Evolutionary conservation across 2,888 invertebrate genomes (phyloP).

Genomic region (Dasysyrphus albostriatus): DNA sequence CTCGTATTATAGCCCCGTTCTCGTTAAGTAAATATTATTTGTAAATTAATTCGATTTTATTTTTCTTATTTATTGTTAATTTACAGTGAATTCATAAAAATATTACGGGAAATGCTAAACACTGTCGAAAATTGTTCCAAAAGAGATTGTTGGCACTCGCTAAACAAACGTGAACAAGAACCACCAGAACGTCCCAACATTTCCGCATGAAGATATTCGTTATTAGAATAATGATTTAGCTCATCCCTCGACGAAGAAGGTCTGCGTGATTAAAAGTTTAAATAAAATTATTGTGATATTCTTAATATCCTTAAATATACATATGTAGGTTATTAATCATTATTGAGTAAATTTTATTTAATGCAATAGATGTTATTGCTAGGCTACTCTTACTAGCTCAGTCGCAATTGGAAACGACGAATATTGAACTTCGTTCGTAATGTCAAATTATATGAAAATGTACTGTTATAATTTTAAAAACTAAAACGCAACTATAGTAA

Average conservation of each 20-base stretch:
- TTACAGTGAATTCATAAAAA: not conserved
- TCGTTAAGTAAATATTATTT: too few relatives aligned
- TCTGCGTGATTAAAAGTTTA: slow-evolving; percentile 82
- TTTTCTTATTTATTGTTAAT: not conserved
- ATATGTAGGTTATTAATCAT: too few relatives aligned
- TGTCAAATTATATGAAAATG: too few relatives aligned
- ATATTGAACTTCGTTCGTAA: too few relatives aligned
- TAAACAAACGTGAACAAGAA: slow-evolving; percentile 80
- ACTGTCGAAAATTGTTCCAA: slow-evolving; percentile 80
- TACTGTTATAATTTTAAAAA: too few relatives aligned
- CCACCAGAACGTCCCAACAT: slow-evolving; percentile 85
- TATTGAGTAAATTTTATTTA: too few relatives aligned
- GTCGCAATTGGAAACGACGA: too few relatives aligned
- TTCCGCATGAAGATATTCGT: slow-evolving; percentile 90
- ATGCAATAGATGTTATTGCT: not conserved
- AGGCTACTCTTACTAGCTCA: too few relatives aligned
- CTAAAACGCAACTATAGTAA: too few relatives aligned
- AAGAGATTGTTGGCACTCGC: slow-evolving; percentile 80
- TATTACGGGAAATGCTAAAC: slow-evolving; percentile 19
- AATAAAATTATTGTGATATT: not conserved
- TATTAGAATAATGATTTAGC: slow-evolving; percentile 87
- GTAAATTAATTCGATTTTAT: not conserved
- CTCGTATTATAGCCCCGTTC: too few relatives aligned
- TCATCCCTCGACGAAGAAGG: slow-evolving; percentile 89
- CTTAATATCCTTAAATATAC: too few relatives aligned